Base-by-base conservation (phyloP, 2,797 vertebrate genomes). In the Syngnathus rostellatus region DNA sequence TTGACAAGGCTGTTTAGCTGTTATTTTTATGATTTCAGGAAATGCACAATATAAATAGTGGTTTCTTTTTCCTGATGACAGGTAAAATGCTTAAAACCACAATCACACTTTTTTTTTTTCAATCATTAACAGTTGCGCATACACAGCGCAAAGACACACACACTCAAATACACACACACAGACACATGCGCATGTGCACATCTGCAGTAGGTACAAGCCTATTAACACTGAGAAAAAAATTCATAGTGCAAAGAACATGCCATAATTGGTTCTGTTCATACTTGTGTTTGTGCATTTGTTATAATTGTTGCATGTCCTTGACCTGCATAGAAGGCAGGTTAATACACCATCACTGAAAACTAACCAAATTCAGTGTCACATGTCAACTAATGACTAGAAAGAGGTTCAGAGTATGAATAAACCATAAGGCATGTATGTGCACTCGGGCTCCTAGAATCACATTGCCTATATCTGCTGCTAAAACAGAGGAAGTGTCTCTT, bases 61-160 rank as follows among this genome's bases (percentile, higher is more conserved):
- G 81, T 85, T 75, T 74, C 78, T 69, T 79, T 72, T 59, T 82
- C 81, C 81, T 67, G 77, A 71, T 68, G 77, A 70, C 2, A 14
- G 65, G 58, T 70, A 72, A 77, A 67, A 72, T 74, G 72, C 70
- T 31, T 80, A 72, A 17, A 58, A 82, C 79, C 65, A 16, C 76
- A 79, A 81, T 83, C 77, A 84, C 64, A 83, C 70, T 74, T 43
- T 77, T 80, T 2, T 31, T 84, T 31, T 84, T 80, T 83, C 81
- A 84, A 79, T 79, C 80, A 85, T 75, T 75, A 66, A 74, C 38
- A 9, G 83, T 72, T 71, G 67, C 64, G 62, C 57, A 60, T 61
- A 59, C 69, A 70, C 45, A 43, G 62, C 68, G 71, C 31, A 31
- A 31, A 31, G 31, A 31, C 31, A 31, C 31, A 31, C 31, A 71